Base-by-base conservation (phyloP, 2,888 invertebrate species). In the Standfussiana lucernea region DNA sequence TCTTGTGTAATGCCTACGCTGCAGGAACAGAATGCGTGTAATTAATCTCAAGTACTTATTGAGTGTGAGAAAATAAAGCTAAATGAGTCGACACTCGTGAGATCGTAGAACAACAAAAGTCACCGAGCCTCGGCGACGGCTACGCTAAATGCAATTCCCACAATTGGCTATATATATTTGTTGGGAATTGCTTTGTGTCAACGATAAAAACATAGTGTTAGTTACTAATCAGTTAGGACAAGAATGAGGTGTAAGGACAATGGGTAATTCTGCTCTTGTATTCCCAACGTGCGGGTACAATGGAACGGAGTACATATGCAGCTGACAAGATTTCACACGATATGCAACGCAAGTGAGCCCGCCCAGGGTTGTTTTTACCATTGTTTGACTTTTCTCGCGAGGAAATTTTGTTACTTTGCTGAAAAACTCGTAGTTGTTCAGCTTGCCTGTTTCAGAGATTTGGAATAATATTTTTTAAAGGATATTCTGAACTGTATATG, bases 221-320 rank as follows among this genome's bases (percentile, higher is more conserved):
- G 91, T 92, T 93, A 94, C 93, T 95, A 95, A 95, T 95, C 93
- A 93, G 93, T 91, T 93, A 95, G 93, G 93, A 93, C 92, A 93
- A 92, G 89, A 89, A 89, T 88, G 82, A 91, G 91, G 92, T 93
- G 89, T 91, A 93, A 94, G 93, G 94, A 95, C 95, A 95, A 95
- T 95, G 88, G 92, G 91, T 89, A 92, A 92, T 92, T 94, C 91
- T 90, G 85, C 90, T 92, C 89, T 90, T 89, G 91, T 90, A 91
- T 94, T 94, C 92, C 90, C 93, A 93, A 90, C 90, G 86, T 86
- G 40, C 61, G 24, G 42, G 56, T 53, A 94, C 93, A 94, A 94
- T 93, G 86, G 87, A 80, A 79, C 82, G 85, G 86, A 90, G 87
- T 89, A 88, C 88, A 90, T 89, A 84, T 86, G 80, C 80, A 84